Conservation (phyloP, 2,888 invertebrate species). For the Diplolepis rosae region DNA sequence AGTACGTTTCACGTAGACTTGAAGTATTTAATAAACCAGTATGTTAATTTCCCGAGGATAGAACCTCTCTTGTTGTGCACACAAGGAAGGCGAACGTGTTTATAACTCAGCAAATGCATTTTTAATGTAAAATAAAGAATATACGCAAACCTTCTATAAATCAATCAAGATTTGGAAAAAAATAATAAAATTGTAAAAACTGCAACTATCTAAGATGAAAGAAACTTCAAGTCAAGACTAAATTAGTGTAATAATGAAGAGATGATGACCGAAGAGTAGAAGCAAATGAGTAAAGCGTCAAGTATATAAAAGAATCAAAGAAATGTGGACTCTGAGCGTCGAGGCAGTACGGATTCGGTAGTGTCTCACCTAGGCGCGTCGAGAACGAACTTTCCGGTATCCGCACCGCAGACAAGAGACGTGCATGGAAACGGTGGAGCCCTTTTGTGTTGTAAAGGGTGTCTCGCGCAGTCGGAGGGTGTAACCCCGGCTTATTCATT, state of each 20-base stretch:
- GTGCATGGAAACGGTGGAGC: conserved; percentile 53
- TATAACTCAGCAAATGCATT: conserved; percentile 24
- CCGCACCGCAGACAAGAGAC: conserved; percentile 52
- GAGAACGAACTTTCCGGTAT: conserved; percentile 61
- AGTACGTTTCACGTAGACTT: neutral
- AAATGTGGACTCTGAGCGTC: neutral
- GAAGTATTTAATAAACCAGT: conserved; percentile 67
- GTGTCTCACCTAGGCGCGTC: conserved; percentile 37
- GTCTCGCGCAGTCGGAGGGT: conserved; percentile 67
- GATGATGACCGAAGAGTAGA: neutral
- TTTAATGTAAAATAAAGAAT: conserved; percentile 19
- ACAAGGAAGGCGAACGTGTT: conserved; percentile 42
- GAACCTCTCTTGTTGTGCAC: conserved; percentile 45
- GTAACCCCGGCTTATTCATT: conserved; percentile 71
- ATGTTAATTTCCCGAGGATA: conserved; percentile 62
- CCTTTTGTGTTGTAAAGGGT: conserved; percentile 58
- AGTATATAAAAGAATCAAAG: neutral
- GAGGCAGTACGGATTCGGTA: neutral
- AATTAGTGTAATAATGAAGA: neutral
- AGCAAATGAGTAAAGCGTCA: neutral
- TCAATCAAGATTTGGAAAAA: too few relatives aligned
- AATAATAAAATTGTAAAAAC: too few relatives aligned
- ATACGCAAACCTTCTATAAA: conserved; percentile 40
- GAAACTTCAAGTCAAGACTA: neutral
- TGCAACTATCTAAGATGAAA: neutral